A percentile compares a stretch with the other conserved stretches of the same genome.
Evolutionary conservation across 2,888 invertebrate species (phyloP).

Genomic region (Nemurella pictetii): DNA sequence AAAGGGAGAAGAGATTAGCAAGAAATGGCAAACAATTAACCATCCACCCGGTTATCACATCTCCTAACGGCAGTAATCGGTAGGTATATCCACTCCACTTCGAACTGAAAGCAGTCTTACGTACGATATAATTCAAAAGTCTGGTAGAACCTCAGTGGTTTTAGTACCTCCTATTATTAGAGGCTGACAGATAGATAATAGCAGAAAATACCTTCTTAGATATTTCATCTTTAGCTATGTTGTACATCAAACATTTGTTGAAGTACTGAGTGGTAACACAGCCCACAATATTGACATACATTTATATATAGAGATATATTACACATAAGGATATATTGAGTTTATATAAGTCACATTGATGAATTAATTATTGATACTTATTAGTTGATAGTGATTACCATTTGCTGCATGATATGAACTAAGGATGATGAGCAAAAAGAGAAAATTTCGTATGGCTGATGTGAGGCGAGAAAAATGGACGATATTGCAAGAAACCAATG

Average conservation of each 20-base stretch:
- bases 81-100: neutral
- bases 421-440: neutral
- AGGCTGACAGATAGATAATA: neutral
- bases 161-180: neutral
- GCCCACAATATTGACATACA: neutral
- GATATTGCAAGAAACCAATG: no score
- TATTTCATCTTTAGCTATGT: neutral
- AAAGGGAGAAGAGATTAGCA: neutral
- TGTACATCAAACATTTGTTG: neutral
- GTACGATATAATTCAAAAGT: neutral
- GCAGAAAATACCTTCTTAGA: neutral
- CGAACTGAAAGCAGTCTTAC: neutral
- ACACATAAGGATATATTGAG: no score
- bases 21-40: neutral
- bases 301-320: no score
- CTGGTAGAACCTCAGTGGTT: neutral
- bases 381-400: neutral
- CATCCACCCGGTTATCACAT: neutral
- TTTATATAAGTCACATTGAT: neutral
- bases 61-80: neutral
- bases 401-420: neutral
- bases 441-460: neutral
- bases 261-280: neutral
- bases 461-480: neutral
- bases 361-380: neutral